Percentiles rank a stretch among this genome's conserved stretches.
phyloP scores from a whole-genome alignment of 1,140 invertebrate genomes.

The Lineus longissimus region DNA sequence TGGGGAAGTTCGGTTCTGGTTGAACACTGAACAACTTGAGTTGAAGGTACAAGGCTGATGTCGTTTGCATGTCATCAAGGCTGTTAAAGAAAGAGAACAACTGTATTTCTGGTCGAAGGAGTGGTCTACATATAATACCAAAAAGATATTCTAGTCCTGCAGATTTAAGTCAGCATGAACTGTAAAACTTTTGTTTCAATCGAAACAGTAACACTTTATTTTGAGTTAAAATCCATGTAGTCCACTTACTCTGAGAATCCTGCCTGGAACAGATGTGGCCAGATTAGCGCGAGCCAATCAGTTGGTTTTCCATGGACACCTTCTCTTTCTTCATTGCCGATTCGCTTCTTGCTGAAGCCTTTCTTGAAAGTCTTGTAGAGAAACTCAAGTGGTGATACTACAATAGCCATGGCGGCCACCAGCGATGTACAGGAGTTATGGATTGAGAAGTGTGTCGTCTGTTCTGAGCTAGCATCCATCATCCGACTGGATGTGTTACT shows the following conservation, averaged over 20 bases:
- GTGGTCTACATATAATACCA: no score
- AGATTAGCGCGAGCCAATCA: constrained; percentile 45
- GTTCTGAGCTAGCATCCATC: constrained; percentile 35
- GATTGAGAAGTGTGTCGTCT: constrained; percentile 40
- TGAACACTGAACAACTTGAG: constrained; percentile 40
- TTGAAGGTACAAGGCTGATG: constrained; percentile 43
- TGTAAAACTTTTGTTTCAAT: neutral
- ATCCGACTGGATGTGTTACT: constrained; percentile 34
- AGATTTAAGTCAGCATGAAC: no score
- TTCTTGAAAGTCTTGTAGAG: constrained; percentile 46
- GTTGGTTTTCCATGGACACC: constrained; percentile 22
- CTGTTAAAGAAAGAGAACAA: constrained; percentile 17
- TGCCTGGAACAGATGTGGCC: constrained; percentile 28
- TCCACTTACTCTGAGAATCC: constrained; percentile 2
- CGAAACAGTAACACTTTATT: no score
- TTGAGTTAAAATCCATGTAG: no score
- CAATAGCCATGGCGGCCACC: constrained; percentile 36
- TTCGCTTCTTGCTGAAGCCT: constrained; percentile 25
- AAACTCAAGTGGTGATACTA: constrained; percentile 38
- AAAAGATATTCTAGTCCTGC: no score
- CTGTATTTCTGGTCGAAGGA: neutral
- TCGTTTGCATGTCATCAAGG: constrained; percentile 46
- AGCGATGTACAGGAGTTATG: constrained; percentile 45
- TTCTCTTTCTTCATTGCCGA: neutral
- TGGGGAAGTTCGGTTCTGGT: constrained; percentile 36